Evolutionary conservation across 2,113 vertebrate species (phyloP).

Genomic region (Montifringilla adamsi): DNA sequence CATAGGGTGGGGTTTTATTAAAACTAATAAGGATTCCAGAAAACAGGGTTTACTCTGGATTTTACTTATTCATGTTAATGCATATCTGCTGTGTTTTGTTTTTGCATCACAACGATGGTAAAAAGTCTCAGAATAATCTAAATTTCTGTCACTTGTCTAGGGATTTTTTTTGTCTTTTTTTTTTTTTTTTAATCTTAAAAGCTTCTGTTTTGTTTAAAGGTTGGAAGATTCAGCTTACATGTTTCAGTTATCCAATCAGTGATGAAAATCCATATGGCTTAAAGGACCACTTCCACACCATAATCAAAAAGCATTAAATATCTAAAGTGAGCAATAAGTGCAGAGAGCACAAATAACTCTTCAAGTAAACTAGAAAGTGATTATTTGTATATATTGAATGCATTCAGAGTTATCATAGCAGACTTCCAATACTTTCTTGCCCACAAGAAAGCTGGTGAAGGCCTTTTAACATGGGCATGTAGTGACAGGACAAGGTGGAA

Average conservation of each 20-base stretch:
- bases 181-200: background rate
- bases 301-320: background rate
- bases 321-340: background rate
- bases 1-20: background rate
- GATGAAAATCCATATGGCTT: background rate
- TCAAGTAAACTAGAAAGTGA: background rate
- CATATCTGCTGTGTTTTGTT: background rate
- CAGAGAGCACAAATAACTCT: background rate
- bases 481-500: background rate
- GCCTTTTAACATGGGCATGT: background rate
- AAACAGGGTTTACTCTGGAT: background rate
- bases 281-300: background rate
- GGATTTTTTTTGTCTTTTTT: background rate
- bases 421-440: background rate
- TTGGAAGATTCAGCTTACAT: background rate
- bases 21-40: background rate
- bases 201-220: background rate
- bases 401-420: background rate
- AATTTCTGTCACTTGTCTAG: background rate
- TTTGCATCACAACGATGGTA: background rate
- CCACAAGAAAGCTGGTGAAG: background rate
- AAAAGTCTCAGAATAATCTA: background rate
- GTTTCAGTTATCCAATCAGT: background rate
- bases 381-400: background rate
- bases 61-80: background rate